Base-by-base conservation (phyloP, 2,113 vertebrate species). In the Lethenteron reissneri region DNA sequence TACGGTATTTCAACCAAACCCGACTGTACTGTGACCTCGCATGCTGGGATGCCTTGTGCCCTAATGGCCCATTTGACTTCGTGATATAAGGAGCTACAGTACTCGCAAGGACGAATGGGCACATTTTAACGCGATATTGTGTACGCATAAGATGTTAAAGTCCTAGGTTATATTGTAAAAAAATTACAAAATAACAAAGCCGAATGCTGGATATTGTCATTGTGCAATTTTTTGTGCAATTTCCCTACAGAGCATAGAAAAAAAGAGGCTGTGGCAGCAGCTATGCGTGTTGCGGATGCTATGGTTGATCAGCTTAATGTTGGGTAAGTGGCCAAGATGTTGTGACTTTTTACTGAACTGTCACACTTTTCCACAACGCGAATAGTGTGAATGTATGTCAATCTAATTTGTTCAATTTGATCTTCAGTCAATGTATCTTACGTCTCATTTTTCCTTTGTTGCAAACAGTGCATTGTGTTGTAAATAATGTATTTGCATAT, bases 261-360 rank as follows among this genome's bases (percentile, higher is more conserved):
- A 68, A 68, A 68, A 68, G n/a, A 68, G 11, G 64, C 64, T 11
- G 64, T 68, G 9, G 64, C 64, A 3, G 64, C 64, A 17, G 64
- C 64, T 17, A 25, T 68, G 64, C n/a, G 25, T 17, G n/a, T 68
- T 68, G n/a, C 64, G 9, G 64, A 68, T 68, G 64, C 64, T 68
- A 17, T 68, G 64, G 64, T 68, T 11, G 64, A 68, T 68, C 64
- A 68, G 25, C 25, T 68, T n/a, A 68, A 68, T 68, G 64, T 68
- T 68, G 64, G 64, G 64, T 68, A 25, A 68, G 64, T 10, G 25
- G n/a, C 9, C 64, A 41, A 68, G 64, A 68, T 68, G 8, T 64
- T 14, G 60, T 64, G 60, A 7, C 17, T 64, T 64, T 14, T 64
- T 64, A 15, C 60, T 15, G 6, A 19, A 14, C 17, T 64, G 8